Evolutionary conservation across 2,888 invertebrate species (phyloP).

Genomic region (Nephrotoma flavescens): DNA sequence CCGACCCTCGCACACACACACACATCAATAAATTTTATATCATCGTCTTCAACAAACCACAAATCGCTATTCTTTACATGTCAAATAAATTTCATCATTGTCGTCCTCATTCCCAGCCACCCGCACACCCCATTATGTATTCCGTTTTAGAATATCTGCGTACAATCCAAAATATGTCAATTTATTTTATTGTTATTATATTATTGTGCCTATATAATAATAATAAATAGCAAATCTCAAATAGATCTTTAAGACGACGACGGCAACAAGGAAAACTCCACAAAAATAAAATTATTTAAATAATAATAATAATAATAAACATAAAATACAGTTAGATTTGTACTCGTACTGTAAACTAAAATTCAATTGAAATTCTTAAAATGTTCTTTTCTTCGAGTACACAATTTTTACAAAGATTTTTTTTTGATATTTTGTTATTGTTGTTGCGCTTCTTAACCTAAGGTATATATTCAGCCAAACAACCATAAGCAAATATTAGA

Average conservation of each 20-base stretch:
- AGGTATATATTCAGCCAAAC: not conserved
- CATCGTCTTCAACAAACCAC: not conserved
- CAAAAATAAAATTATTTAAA: not conserved
- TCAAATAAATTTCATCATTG: not conserved
- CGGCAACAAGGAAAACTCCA: not conserved
- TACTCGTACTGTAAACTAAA: not conserved
- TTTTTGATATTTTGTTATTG: no score
- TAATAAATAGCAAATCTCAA: not conserved
- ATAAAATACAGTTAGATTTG: not conserved
- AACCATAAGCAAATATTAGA: not conserved
- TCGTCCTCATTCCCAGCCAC: no score
- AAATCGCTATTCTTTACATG: not conserved
- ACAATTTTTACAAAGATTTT: not conserved
- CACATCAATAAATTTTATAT: not conserved
- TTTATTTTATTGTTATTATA: not conserved
- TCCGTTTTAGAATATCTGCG: not conserved
- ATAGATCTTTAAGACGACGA: not conserved
- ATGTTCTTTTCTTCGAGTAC: not conserved
- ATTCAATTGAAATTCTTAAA: not conserved
- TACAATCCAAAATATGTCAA: not conserved
- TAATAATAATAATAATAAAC: not conserved
- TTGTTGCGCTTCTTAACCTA: not conserved
- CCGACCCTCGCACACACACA: not conserved
- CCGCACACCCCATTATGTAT: not conserved
- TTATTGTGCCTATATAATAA: not conserved